Percentiles rank a stretch among this genome's conserved stretches.
These are phyloP conservation scores for Rhopilema esculentum DNA, from an alignment of 30 jellyfish, hydroid and myxozoan genomes.

Conservation along the genomic window DNA sequence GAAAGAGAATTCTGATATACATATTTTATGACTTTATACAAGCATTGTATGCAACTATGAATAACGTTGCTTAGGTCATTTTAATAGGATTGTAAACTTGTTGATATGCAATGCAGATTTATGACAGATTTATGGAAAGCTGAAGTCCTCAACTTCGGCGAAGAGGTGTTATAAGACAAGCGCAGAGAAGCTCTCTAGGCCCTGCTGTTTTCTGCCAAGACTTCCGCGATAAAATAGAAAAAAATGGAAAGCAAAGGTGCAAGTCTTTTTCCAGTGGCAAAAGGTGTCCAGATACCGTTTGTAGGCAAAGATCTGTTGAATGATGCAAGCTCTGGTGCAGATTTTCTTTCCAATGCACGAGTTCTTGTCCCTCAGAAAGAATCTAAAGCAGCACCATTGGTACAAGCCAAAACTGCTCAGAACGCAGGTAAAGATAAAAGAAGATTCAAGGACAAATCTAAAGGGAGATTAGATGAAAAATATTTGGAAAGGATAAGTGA, in stretches of 20 bases:
- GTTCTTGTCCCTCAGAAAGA: background rate
- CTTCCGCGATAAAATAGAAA: background rate
- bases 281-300: conserved; percentile 67
- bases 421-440: background rate
- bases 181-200: background rate
- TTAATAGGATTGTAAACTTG: conserved; percentile 5
- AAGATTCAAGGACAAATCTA: conserved; percentile 53
- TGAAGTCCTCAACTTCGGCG: background rate
- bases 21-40: conserved; percentile 22
- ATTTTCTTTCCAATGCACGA: background rate
- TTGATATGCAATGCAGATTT: conserved; percentile 10
- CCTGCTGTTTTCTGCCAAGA: background rate
- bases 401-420: background rate
- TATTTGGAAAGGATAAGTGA: conserved; percentile 53
- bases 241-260: conserved; percentile 57
- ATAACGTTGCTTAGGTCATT: conserved; percentile 29
- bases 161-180: background rate
- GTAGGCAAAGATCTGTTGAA: conserved; percentile 43
- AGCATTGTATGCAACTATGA: background rate
- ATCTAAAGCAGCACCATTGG: background rate
- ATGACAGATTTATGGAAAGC: conserved; percentile 24
- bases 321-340: background rate
- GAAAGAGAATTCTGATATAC: background rate
- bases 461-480: conserved; percentile 32
- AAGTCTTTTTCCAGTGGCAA: conserved; percentile 60